These are phyloP conservation scores for Callitettix versicolor DNA, from an alignment of 1,140 invertebrate species.

Conservation along the genomic window DNA sequence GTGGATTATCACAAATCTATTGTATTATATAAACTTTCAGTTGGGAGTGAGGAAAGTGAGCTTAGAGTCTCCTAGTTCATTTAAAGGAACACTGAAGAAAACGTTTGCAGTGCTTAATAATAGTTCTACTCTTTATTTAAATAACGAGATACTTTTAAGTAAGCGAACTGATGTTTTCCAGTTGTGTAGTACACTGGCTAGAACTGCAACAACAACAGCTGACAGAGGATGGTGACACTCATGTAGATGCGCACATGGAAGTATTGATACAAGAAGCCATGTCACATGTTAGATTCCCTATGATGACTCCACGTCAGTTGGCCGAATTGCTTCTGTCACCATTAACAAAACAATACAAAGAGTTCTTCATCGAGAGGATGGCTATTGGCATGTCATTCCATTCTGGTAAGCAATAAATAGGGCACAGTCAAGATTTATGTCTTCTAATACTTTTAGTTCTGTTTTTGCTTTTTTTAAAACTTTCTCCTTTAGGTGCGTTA, in stretches of 20 bases:
- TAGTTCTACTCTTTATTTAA: no score
- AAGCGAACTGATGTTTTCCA: constrained; percentile 29
- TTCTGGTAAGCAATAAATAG: constrained; percentile 39
- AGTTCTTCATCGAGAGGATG: constrained; percentile 81
- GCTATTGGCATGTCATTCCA: constrained; percentile 83
- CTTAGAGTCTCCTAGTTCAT: no score
- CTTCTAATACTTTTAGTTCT: no score
- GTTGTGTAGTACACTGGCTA: constrained; percentile 65
- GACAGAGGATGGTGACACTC: constrained; percentile 36
- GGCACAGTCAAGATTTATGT: no score
- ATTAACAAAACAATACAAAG: constrained; percentile 68
- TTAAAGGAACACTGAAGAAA: no score
- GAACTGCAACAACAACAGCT: constrained; percentile 46
- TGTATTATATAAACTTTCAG: no score
- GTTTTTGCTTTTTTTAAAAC: no score
- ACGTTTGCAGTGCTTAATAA: no score
- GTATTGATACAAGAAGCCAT: constrained; percentile 61
- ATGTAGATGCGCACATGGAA: constrained; percentile 47
- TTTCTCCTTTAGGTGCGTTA: no score
- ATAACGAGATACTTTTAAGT: no score
- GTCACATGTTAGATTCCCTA: constrained; percentile 74
- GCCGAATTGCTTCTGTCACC: constrained; percentile 67
- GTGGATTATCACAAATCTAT: no score
- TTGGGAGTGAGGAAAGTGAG: no score
- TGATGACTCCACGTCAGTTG: constrained; percentile 81